Evolutionary conservation across 1,140 invertebrate species (phyloP).

Genomic region (Chelonus insularis): DNA sequence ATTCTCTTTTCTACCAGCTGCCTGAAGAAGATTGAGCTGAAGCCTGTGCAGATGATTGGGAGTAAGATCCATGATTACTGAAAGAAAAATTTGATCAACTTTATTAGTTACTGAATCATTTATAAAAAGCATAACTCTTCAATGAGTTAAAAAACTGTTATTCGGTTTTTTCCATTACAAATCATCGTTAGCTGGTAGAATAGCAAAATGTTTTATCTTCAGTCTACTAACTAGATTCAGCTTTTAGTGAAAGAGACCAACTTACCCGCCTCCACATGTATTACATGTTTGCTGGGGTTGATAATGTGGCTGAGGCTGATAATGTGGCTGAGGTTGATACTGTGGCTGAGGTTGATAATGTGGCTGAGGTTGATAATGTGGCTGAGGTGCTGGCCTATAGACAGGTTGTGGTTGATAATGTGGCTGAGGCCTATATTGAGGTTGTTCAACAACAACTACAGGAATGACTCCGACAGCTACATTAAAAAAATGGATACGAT

Average conservation of each 20-base stretch:
- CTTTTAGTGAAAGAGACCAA: not conserved
- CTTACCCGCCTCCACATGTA: constrained; percentile 28
- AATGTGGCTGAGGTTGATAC: not conserved
- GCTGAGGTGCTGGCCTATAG: too few relatives aligned
- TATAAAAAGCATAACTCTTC: too few relatives aligned
- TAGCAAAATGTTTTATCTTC: too few relatives aligned
- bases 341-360: not conserved
- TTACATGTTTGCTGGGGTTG: constrained; percentile 24
- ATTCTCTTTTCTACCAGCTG: constrained; percentile 29
- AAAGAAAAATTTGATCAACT: constrained; percentile 1
- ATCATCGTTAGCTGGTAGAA: too few relatives aligned
- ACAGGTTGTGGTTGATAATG: constrained; percentile 10
- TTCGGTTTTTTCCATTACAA: too few relatives aligned
- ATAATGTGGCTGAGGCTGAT: not conserved
- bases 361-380: constrained; percentile 7
- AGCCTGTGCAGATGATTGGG: too few relatives aligned
- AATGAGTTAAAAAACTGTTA: too few relatives aligned
- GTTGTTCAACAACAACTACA: not conserved
- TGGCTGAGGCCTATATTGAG: constrained; percentile 16
- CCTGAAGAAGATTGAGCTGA: constrained; percentile 36
- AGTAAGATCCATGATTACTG: constrained; percentile 26
- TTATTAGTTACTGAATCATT: too few relatives aligned
- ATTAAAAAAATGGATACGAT: not conserved
- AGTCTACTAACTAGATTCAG: too few relatives aligned
- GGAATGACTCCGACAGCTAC: not conserved